These are phyloP conservation scores for Ephialtes manifestator DNA, from an alignment of 2,888 invertebrate genomes.

Conservation along the genomic window DNA sequence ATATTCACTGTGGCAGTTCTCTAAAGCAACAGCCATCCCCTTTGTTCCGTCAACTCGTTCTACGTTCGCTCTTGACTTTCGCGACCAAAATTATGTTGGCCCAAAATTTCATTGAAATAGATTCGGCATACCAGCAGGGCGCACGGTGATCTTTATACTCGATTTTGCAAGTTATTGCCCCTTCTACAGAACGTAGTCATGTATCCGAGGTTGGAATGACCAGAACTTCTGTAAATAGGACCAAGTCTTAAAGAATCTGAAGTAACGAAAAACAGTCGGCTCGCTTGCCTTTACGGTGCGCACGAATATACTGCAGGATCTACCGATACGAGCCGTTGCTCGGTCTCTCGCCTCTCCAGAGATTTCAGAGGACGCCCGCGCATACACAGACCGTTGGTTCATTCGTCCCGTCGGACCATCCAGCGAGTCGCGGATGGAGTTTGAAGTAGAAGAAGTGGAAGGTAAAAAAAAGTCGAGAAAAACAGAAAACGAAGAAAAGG, in stretches of 20 bases:
- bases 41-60: conserved; percentile 65
- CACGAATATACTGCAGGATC: conserved; percentile 4
- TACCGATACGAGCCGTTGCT: conserved; percentile 14
- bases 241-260: neutral
- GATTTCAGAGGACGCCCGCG: conserved; percentile 43
- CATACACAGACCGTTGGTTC: conserved; percentile 32
- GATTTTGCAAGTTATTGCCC: conserved; percentile 82
- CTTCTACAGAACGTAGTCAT: conserved; percentile 19
- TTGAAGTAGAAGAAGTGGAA: conserved; percentile 41
- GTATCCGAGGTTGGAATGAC: neutral
- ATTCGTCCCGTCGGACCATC: conserved; percentile 14
- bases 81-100: conserved; percentile 78
- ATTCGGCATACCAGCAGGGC: conserved; percentile 70
- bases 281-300: conserved; percentile 27
- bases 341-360: conserved; percentile 11
- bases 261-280: neutral
- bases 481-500: conserved; percentile 45
- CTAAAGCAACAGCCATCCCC: conserved; percentile 55
- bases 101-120: conserved; percentile 83
- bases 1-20: conserved; percentile 49
- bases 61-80: conserved; percentile 57
- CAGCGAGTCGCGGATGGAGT: conserved; percentile 26
- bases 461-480: conserved; percentile 45
- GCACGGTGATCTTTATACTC: conserved; percentile 79
- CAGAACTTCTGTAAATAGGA: neutral